These are phyloP conservation scores for Phataginus tetradactyla DNA, from an alignment of 2,797 vertebrate species.

Conservation along the genomic window DNA sequence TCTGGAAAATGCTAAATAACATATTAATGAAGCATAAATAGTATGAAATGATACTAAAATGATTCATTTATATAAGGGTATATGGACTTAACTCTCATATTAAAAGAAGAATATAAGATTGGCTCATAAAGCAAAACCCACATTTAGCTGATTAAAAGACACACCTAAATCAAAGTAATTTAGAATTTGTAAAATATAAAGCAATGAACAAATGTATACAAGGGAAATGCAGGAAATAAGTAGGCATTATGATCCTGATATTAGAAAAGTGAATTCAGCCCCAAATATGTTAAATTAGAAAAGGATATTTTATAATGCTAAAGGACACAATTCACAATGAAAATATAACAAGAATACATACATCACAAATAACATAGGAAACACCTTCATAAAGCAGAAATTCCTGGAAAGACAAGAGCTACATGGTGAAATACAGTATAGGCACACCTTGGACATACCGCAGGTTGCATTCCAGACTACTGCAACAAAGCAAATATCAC, in stretches of 20 bases:
- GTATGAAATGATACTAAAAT: neutral
- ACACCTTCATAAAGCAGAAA: neutral
- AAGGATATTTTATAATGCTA: neutral
- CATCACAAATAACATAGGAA: neutral
- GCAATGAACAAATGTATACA: neutral
- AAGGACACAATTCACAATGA: neutral
- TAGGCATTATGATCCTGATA: neutral
- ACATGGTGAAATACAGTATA: neutral
- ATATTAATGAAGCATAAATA: neutral
- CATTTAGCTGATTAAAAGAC: neutral
- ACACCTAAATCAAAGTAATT: neutral
- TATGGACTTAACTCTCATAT: neutral
- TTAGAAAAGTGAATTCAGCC: neutral
- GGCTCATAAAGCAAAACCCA: neutral
- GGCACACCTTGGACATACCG: too few relatives aligned
- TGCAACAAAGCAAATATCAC: too few relatives aligned
- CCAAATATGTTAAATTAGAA: neutral
- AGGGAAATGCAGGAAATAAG: neutral
- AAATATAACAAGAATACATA: neutral
- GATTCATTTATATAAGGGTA: neutral
- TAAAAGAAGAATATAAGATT: neutral
- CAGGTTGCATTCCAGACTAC: too few relatives aligned
- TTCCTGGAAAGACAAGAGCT: neutral
- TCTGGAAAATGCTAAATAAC: neutral
- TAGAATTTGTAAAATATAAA: neutral